These are phyloP conservation scores for Lepeophtheirus nordmannii DNA, from an alignment of 2,888 invertebrate genomes.

Conservation along the genomic window DNA sequence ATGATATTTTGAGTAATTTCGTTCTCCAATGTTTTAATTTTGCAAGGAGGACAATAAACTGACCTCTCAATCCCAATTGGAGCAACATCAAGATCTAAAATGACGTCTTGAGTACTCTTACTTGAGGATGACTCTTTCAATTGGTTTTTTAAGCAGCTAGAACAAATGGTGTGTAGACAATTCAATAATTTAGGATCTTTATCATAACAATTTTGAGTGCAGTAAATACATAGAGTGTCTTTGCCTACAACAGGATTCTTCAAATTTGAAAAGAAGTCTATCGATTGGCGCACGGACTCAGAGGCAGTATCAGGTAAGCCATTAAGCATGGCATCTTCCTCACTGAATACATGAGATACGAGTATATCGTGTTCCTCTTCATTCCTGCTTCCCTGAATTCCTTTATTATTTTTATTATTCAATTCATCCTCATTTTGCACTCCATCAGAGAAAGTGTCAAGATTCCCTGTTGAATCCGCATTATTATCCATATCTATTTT, in stretches of 20 bases:
- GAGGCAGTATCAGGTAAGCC: background rate
- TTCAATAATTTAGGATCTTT: conserved; percentile 33
- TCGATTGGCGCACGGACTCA: background rate
- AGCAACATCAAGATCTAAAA: conserved; percentile 7
- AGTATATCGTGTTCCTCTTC: background rate
- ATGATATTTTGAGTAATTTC: conserved; percentile 14
- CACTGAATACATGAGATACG: too few species aligned
- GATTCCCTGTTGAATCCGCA: conserved; percentile 1
- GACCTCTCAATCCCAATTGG: conserved; percentile 8
- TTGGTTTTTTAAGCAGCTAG: background rate
- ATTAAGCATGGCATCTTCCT: background rate
- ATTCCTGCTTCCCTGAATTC: background rate
- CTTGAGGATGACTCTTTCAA: background rate
- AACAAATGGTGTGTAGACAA: conserved; percentile 35
- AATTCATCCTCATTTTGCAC: background rate
- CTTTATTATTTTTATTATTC: background rate
- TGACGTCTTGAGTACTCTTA: background rate
- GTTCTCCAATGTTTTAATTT: conserved; percentile 4
- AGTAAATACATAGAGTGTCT: conserved; percentile 20
- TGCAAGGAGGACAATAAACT: conserved; percentile 22
- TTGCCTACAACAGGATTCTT: conserved; percentile 16
- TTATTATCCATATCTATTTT: background rate
- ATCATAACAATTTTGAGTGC: conserved; percentile 23
- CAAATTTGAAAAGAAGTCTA: background rate
- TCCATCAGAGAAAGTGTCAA: background rate